Conservation (phyloP, 2,888 invertebrate species). For the Reticulitermes lucifugus region DNA sequence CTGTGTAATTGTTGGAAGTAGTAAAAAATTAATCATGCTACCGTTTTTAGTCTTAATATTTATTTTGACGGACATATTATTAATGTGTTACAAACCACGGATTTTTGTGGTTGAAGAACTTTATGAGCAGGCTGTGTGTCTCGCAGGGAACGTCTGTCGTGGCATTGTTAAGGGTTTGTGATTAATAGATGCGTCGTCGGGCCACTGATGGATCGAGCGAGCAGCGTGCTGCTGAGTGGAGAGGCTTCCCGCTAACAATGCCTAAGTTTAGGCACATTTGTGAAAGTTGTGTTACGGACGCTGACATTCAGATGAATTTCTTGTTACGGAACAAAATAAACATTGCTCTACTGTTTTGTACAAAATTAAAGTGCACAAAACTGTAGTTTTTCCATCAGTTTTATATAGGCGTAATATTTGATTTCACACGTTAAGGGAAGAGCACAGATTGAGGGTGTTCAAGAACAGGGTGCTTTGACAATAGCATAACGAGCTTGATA, state of each 20-base stretch:
- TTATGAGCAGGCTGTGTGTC: background rate
- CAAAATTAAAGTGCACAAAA: too few relatives aligned
- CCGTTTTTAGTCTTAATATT: background rate
- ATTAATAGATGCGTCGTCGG: constrained; percentile 14
- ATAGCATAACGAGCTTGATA: too few relatives aligned
- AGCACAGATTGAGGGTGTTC: too few relatives aligned
- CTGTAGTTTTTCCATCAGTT: too few relatives aligned
- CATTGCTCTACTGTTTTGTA: too few relatives aligned
- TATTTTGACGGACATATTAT: background rate
- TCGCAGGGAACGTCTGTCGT: constrained; percentile 10
- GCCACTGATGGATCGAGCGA: constrained; percentile 3
- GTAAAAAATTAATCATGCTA: background rate
- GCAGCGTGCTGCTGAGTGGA: background rate
- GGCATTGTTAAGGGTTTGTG: constrained; percentile 22
- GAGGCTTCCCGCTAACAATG: background rate
- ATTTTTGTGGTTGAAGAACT: constrained; percentile 11
- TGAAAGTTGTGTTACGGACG: too few relatives aligned
- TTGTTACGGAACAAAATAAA: too few relatives aligned
- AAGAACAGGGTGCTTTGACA: too few relatives aligned
- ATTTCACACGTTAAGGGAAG: too few relatives aligned
- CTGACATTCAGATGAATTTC: too few relatives aligned
- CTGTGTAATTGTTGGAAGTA: too few relatives aligned
- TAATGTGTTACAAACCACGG: background rate
- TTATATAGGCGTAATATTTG: too few relatives aligned
- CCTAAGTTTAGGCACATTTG: background rate